A percentile compares a stretch with the other conserved stretches of the same genome.
Evolutionary conservation across 2,888 invertebrate species (phyloP).

Genomic region (Cheilosia soror): DNA sequence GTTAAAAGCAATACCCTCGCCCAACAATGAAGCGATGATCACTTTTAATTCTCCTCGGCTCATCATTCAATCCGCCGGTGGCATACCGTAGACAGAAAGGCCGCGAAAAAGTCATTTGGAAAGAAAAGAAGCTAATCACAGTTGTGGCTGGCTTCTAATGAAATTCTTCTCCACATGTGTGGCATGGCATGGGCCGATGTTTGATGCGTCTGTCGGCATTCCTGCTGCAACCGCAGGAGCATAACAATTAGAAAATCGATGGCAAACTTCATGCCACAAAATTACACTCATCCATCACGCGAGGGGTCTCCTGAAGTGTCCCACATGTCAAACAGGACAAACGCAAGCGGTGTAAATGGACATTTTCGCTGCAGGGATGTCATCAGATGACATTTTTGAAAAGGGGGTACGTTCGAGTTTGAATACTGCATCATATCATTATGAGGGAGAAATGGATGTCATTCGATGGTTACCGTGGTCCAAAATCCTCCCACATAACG

Average conservation of each 20-base stretch:
- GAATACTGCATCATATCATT: conserved; percentile 41
- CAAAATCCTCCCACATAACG: background rate
- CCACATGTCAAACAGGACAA: conserved; percentile 48
- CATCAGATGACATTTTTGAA: conserved; percentile 16
- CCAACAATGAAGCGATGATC: conserved; percentile 60
- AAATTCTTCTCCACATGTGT: conserved; percentile 16
- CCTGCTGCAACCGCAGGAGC: conserved; percentile 49
- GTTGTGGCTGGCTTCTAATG: conserved; percentile 39
- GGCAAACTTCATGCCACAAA: conserved; percentile 56
- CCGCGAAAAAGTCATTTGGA: conserved; percentile 27
- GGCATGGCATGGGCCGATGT: conserved; percentile 31
- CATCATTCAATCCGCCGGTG: conserved; percentile 60
- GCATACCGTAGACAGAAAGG: conserved; percentile 32
- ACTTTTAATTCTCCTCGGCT: conserved; percentile 64
- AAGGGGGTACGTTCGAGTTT: background rate
- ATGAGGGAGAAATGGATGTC: conserved; percentile 25
- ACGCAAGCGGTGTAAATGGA: conserved; percentile 19
- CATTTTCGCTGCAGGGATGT: conserved; percentile 19
- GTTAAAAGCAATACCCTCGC: conserved; percentile 14
- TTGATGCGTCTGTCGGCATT: conserved; percentile 8
- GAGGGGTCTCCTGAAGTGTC: conserved; percentile 27
- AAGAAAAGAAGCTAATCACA: conserved; percentile 66
- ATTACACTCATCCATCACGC: conserved; percentile 63
- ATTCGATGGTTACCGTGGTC: conserved; percentile 19
- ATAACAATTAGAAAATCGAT: conserved; percentile 59